A percentile compares a stretch with the other conserved stretches of the same genome.
phyloP scores from a whole-genome alignment of 2,797 vertebrate species.

The Ispidina picta region DNA sequence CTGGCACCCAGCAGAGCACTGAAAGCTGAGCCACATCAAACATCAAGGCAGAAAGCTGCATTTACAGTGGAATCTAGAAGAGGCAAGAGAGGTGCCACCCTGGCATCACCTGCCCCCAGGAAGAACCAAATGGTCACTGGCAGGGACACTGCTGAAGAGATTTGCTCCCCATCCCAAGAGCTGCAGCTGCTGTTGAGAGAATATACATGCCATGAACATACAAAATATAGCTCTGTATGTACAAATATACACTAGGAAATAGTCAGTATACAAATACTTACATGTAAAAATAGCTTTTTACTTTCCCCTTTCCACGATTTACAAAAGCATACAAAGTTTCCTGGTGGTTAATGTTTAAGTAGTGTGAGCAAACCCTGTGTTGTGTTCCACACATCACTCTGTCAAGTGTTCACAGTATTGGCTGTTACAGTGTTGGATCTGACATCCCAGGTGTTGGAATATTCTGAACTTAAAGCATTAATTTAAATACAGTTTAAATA shows the following conservation, averaged over 20 bases:
- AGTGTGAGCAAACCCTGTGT: constrained; percentile 68
- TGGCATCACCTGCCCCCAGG: background rate
- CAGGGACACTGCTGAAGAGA: background rate
- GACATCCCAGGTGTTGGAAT: constrained; percentile 58
- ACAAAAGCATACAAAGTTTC: constrained; percentile 72
- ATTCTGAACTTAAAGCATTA: constrained; percentile 56
- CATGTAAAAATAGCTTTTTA: constrained; percentile 81
- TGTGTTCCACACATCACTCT: constrained; percentile 46
- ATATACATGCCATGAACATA: constrained; percentile 51
- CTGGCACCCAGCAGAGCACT: background rate
- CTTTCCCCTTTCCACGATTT: constrained; percentile 71
- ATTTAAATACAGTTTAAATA: constrained; percentile 59
- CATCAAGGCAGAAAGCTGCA: background rate
- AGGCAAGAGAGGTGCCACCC: background rate
- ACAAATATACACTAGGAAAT: constrained; percentile 80
- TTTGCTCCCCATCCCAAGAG: background rate
- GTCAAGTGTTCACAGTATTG: constrained; percentile 80
- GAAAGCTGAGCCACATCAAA: constrained; percentile 11
- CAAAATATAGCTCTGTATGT: constrained; percentile 77
- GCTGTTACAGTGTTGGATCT: constrained; percentile 75
- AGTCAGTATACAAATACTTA: constrained; percentile 75
- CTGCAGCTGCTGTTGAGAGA: constrained; percentile 36
- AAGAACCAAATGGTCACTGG: background rate
- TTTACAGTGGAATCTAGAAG: background rate
- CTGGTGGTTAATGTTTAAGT: constrained; percentile 59